phyloP scores from a whole-genome alignment of 2,113 vertebrate genomes.

The Aphelocoma coerulescens region DNA sequence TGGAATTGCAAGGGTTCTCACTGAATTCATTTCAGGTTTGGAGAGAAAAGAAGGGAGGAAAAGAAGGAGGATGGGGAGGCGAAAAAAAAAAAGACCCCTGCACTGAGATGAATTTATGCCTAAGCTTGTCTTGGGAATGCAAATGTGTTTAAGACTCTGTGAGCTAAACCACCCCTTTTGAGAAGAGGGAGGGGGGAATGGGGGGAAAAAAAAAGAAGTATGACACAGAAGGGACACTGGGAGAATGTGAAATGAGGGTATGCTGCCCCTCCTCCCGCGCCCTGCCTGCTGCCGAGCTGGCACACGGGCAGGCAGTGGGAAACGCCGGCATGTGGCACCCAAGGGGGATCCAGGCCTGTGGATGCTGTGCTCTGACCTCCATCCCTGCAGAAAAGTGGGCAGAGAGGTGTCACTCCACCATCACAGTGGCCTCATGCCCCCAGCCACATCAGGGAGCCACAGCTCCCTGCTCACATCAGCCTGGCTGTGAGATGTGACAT shows the following conservation, averaged over 20 bases:
- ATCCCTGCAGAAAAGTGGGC: rapidly evolving
- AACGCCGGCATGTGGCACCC: rapidly evolving
- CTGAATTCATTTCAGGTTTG: conserved; percentile 43
- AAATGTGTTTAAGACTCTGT: conserved; percentile 57
- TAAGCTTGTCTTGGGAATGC: conserved; percentile 66
- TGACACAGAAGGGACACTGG: conserved; percentile 26
- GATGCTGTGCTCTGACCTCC: background rate
- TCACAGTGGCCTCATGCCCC: rapidly evolving
- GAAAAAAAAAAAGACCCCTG: background rate
- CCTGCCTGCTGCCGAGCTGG: conserved; percentile 16
- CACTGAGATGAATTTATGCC: conserved; percentile 61
- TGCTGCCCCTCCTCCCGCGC: background rate
- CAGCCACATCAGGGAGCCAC: no score
- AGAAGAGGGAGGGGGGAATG: background rate
- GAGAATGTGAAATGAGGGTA: conserved; percentile 42
- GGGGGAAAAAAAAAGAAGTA: background rate
- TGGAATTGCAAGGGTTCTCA: background rate
- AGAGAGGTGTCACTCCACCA: background rate
- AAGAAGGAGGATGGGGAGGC: background rate
- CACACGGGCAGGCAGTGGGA: background rate
- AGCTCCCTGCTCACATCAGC: rapidly evolving
- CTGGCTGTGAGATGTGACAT: background rate
- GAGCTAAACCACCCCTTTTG: conserved; percentile 45
- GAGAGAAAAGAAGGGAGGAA: background rate
- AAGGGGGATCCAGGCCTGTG: rapidly evolving